Conservation (phyloP, 2,797 vertebrate species). For the Pipistrellus pygmaeus region DNA sequence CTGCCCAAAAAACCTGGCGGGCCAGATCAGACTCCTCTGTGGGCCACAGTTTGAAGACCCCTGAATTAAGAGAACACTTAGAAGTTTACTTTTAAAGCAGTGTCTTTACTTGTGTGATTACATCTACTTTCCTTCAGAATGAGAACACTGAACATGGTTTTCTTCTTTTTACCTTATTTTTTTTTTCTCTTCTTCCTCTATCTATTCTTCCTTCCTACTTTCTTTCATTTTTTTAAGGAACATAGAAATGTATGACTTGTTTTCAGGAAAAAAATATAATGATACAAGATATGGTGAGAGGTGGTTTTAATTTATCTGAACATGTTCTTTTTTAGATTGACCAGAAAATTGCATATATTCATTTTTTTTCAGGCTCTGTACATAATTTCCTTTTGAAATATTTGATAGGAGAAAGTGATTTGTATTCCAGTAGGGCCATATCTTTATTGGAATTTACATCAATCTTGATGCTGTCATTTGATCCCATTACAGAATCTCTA, state of each 20-base stretch:
- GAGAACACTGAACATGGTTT: background rate
- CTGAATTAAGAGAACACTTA: background rate
- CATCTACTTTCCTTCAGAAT: background rate
- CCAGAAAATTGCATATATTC: constrained; percentile 43
- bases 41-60: too few species aligned
- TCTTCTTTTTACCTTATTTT: background rate
- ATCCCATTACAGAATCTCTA: constrained; percentile 34
- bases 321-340: constrained; percentile 52
- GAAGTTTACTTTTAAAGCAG: background rate
- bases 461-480: constrained; percentile 55
- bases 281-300: background rate
- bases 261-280: background rate
- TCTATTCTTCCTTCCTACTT: background rate
- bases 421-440: constrained; percentile 44
- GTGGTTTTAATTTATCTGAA: constrained; percentile 34
- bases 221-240: constrained; percentile 36
- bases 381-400: constrained; percentile 67
- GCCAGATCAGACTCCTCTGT: too few species aligned
- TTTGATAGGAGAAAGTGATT: constrained; percentile 49
- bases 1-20: too few species aligned
- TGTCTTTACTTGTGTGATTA: background rate
- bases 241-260: background rate
- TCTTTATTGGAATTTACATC: constrained; percentile 57
- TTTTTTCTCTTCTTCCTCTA: background rate
- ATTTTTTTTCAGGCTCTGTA: constrained; percentile 10